Percentiles rank a stretch among this genome's conserved stretches.
phyloP scores from a whole-genome alignment of 2,113 vertebrate species.

The Oenanthe oenanthe region DNA sequence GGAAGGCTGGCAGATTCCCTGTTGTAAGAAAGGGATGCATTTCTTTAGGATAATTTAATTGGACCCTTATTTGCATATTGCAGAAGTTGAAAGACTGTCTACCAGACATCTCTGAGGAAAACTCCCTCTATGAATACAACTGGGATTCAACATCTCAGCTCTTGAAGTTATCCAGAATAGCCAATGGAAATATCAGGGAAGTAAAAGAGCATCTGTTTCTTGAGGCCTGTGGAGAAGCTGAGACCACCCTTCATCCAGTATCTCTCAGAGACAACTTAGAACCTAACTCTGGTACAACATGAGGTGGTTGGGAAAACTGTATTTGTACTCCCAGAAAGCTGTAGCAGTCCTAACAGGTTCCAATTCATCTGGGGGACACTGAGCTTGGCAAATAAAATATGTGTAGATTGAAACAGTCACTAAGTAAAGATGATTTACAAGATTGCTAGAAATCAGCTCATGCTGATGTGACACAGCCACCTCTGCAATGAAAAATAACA shows the following conservation, averaged over 20 bases:
- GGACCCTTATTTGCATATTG: background rate
- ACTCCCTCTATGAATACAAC: background rate
- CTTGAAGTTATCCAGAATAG: background rate
- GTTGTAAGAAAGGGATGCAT: background rate
- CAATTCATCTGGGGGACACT: rapidly evolving
- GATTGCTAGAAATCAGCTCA: background rate
- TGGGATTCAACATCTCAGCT: background rate
- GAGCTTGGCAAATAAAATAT: background rate
- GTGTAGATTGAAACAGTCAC: background rate
- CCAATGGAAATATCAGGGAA: background rate
- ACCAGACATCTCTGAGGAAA: background rate
- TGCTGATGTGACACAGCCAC: background rate
- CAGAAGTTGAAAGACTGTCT: background rate
- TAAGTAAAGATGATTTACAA: background rate
- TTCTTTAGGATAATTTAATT: background rate
- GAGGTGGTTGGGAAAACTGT: background rate
- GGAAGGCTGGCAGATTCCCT: background rate
- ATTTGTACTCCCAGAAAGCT: background rate
- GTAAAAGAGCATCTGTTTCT: background rate
- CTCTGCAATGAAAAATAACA: background rate
- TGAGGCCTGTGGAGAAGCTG: background rate
- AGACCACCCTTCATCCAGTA: background rate
- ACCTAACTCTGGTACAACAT: background rate
- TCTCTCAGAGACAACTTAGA: background rate
- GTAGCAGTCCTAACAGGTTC: background rate